phyloP scores from a whole-genome alignment of 1,140 invertebrate species.

The Hormaphis cornu region DNA sequence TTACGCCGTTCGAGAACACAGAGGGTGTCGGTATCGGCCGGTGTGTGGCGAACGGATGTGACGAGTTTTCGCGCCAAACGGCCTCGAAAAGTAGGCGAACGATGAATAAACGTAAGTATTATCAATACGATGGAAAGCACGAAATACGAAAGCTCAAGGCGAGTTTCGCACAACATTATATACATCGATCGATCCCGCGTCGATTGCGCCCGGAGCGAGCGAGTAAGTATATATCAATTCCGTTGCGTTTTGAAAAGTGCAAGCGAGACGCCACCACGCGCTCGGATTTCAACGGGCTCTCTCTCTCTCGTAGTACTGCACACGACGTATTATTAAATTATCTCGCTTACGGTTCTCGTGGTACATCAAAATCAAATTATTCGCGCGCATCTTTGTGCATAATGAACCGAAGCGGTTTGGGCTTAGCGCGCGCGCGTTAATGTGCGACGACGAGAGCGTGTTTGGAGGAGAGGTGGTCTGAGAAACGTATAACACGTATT shows the following conservation, averaged over 20 bases:
- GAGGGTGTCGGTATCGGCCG: too few relatives aligned
- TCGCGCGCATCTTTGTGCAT: constrained; percentile 15
- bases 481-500: too few relatives aligned
- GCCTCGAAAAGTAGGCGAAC: too few relatives aligned
- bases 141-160: too few relatives aligned
- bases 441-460: not conserved
- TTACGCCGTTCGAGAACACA: too few relatives aligned
- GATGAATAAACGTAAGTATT: not conserved
- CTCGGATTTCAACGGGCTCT: constrained; percentile 15
- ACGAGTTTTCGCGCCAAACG: too few relatives aligned
- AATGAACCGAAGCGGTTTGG: constrained; percentile 16
- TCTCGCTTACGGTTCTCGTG: constrained; percentile 22
- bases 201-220: too few relatives aligned
- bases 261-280: too few relatives aligned
- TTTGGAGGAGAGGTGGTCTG: too few relatives aligned
- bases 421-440: constrained; percentile 11
- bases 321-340: not conserved
- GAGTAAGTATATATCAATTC: too few relatives aligned
- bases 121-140: too few relatives aligned
- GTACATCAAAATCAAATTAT: constrained; percentile 23
- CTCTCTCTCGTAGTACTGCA: not conserved
- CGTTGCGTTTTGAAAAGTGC: constrained; percentile 8
- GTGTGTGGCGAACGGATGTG: too few relatives aligned
- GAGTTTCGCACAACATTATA: not conserved
- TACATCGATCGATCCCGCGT: not conserved